Base-by-base conservation (phyloP, 2,888 invertebrate species). In the Elysia crispata region DNA sequence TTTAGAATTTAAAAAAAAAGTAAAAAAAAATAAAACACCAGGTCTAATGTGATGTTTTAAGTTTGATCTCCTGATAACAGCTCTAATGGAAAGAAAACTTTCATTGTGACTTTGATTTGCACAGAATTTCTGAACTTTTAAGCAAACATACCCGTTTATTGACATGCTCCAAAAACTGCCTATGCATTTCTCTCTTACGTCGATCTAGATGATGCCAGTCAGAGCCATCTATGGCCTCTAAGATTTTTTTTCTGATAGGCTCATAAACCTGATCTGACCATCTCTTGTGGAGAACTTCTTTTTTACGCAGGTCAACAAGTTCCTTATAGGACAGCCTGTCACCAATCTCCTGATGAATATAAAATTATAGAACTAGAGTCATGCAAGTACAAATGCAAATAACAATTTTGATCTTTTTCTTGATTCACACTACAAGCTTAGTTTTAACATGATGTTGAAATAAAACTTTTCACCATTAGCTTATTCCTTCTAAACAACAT, bases 231-330 rank as follows among this genome's bases (percentile, higher is more conserved):
- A 91, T 88, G 20, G 87, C 88, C 11, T 85, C 83, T 28, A 89
- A 83, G 15, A 92, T 87, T 77, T 90, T 86, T 77, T 86, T 86
- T 60, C 89, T 81, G 73, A 92, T 86, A 25, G 91, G 92, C 78
- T 90, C 89, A 83, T 87, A 89, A 49, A 92, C 91, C 64, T 87
- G 76, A 50, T 90, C 89, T 77, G 85, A 87, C 91, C 91, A 92
- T 75, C 87, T 88, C 81, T 90, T 91, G 81, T 92, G 91, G 23
- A 91, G 85, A 49, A 91, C 84, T 80, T 92, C 92, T 79, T 88
- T 90, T 83, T 89, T 91, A 30, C 91, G 81, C 41, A 87, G 84
- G 49, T 87, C 86, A 66, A 86, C 85, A 18, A 88, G 76, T 28
- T 89, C 88, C 76, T 88, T 87, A 50, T 84, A 79, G 8, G 76